Percentiles rank a stretch among this genome's conserved stretches.
Conservation (phyloP, 2,888 invertebrate species). For the Phyllotreta striolata region DNA sequence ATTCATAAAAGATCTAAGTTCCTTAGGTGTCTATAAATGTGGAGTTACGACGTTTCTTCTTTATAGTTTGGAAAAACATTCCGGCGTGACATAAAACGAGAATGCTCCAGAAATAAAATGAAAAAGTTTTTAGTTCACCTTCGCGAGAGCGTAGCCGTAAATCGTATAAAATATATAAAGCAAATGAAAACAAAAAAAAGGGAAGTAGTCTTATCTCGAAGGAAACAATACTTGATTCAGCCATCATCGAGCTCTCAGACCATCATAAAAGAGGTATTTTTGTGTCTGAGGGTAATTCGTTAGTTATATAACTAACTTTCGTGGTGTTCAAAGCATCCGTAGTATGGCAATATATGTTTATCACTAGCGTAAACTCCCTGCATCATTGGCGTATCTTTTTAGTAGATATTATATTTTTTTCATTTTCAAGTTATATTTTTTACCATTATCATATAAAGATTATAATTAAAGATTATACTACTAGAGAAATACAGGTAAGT, state of each 20-base stretch:
- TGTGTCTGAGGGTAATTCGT: slow-evolving; percentile 28
- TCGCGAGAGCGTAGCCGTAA: slow-evolving; percentile 19
- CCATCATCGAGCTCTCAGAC: slow-evolving; percentile 29
- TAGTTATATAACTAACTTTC: slow-evolving; percentile 28
- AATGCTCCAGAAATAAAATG: slow-evolving; percentile 16
- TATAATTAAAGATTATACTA: too few relatives aligned
- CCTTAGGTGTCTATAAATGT: slow-evolving; percentile 15
- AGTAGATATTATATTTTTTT: background rate
- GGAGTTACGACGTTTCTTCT: slow-evolving; percentile 16
- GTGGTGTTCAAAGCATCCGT: slow-evolving; percentile 18
- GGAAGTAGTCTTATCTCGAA: slow-evolving; percentile 12
- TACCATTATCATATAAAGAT: too few relatives aligned
- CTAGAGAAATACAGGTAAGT: too few relatives aligned
- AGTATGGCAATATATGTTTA: slow-evolving; percentile 32
- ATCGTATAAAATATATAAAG: slow-evolving; percentile 23
- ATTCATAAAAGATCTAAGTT: slow-evolving; percentile 14
- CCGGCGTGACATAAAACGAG: slow-evolving; percentile 10
- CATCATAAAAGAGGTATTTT: slow-evolving; percentile 32
- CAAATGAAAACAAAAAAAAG: slow-evolving; percentile 24
- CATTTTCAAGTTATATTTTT: too few relatives aligned
- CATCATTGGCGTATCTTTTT: slow-evolving; percentile 3
- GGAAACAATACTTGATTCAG: slow-evolving; percentile 27
- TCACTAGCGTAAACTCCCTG: slow-evolving; percentile 29
- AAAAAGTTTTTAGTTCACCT: slow-evolving; percentile 25
- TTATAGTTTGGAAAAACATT: slow-evolving; percentile 21